Evolutionary conservation across 2,113 vertebrate genomes (phyloP).

Genomic region (Zootoca vivipara): DNA sequence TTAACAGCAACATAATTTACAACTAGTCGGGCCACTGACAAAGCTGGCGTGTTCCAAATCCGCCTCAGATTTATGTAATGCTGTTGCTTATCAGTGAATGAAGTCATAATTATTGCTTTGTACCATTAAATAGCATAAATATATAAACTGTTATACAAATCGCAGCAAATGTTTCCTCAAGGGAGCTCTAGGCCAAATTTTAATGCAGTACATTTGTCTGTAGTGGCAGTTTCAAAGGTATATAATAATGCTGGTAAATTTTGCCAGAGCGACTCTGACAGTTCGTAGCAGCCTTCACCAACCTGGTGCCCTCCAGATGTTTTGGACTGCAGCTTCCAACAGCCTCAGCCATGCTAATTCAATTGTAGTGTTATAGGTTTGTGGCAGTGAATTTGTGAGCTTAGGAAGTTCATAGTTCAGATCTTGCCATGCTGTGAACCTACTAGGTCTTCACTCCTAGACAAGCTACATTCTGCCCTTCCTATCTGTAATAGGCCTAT

Average conservation of each 20-base stretch:
- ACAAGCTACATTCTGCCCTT: not conserved
- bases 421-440: not conserved
- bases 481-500: not conserved
- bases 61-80: conserved; percentile 80
- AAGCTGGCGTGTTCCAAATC: conserved; percentile 82
- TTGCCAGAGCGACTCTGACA: conserved; percentile 80
- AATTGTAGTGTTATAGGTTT: not conserved
- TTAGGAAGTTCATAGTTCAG: not conserved
- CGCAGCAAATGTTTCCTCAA: conserved; percentile 77
- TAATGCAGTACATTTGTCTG: conserved; percentile 87
- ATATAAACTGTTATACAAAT: conserved; percentile 86
- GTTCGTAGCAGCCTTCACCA: conserved; percentile 75
- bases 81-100: conserved; percentile 82
- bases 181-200: conserved; percentile 88
- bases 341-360: not conserved
- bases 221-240: conserved; percentile 86
- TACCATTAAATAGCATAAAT: conserved; percentile 87
- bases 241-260: conserved; percentile 89
- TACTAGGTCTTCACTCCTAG: not conserved
- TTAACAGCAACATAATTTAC: conserved; percentile 89
- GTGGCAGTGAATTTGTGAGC: not conserved
- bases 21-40: conserved; percentile 82
- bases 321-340: no score
- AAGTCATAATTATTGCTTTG: conserved; percentile 87
- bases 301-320: no score